Conservation (phyloP, 2,797 vertebrate genomes). For the Etheostoma perlongum region DNA sequence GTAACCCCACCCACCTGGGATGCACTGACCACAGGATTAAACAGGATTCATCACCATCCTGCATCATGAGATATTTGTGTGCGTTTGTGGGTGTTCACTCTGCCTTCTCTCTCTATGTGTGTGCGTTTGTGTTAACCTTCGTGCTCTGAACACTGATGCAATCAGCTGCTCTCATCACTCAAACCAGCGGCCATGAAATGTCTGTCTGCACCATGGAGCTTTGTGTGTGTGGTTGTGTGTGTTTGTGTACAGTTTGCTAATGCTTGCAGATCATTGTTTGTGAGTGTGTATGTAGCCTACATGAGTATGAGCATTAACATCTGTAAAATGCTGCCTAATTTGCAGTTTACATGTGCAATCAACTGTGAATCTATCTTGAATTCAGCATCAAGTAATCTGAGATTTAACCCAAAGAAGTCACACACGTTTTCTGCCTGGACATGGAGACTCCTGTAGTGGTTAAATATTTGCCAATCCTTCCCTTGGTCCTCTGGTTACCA, state of each 20-base stretch:
- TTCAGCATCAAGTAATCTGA: not conserved
- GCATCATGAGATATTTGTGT: conserved; percentile 45
- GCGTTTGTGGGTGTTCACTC: conserved; percentile 26
- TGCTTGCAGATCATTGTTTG: conserved; percentile 5
- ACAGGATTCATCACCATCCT: conserved; percentile 64
- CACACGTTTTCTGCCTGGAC: too few species aligned
- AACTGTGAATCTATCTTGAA: conserved; percentile 36
- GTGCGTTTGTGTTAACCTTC: conserved; percentile 39
- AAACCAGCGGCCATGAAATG: conserved; percentile 63
- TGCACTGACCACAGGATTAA: conserved; percentile 57
- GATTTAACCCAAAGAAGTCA: too few species aligned
- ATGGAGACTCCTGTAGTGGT: too few species aligned
- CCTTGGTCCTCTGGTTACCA: not conserved
- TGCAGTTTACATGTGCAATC: conserved; percentile 11
- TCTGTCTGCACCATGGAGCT: conserved; percentile 32
- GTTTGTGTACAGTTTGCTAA: not conserved
- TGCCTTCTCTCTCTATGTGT: not conserved
- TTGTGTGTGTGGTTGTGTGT: conserved; percentile 25
- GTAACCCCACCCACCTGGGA: conserved; percentile 70
- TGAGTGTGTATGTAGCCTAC: not conserved
- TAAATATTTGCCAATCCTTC: not conserved
- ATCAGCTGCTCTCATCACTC: conserved; percentile 72
- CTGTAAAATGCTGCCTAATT: not conserved
- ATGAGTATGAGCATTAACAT: not conserved
- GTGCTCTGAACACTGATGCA: conserved; percentile 52